Base-by-base conservation (phyloP, 2,797 vertebrate genomes). In the Chelon labrosus region DNA sequence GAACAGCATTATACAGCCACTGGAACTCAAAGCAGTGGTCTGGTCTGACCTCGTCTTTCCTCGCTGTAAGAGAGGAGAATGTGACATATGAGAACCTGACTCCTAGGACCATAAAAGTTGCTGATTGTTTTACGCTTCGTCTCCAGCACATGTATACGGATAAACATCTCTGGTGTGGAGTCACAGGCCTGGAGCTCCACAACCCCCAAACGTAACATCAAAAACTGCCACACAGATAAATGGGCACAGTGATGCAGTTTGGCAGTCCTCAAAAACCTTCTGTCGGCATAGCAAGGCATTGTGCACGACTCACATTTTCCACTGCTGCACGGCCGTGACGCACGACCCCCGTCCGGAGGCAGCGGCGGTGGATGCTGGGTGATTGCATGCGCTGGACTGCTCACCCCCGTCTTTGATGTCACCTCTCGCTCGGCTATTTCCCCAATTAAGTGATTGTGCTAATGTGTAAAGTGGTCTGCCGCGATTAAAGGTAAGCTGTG, bases 231-330 rank as follows among this genome's bases (percentile, higher is more conserved):
- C 17, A 55, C 59, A 77, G 80, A 81, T 68, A 73, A 89, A 88
- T 80, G 75, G 73, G 79, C 80, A 69, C 31, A 17, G 46, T 61
- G 59, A 83, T 66, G 70, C 63, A 65, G 68, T 66, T 59, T 81
- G 83, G 84, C 86, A 76, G 41, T 72, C 77, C 61, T 80, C 70
- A 74, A 65, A 80, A 57, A 53, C 11, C 51, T 68, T 75, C 67
- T 50, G 76, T 67, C 78, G 62, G 60, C 16, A 60, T 81, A 74
- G 79, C 76, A 70, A 72, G 78, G 50, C 51, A 71, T 75, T 61
- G 86, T 63, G 71, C 51, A 3, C 59, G 42, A 52, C 75, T 91
- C 85, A 88, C 65, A 73, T 77, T 91, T 93, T 93, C 91, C 91
- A 90, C 55, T 70, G 70, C 35, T 66, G 80, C 47, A 41, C 60